A percentile compares a stretch with the other conserved stretches of the same genome.
phyloP scores from a whole-genome alignment of 2,888 invertebrate genomes.

The Oxycera nigricornis region DNA sequence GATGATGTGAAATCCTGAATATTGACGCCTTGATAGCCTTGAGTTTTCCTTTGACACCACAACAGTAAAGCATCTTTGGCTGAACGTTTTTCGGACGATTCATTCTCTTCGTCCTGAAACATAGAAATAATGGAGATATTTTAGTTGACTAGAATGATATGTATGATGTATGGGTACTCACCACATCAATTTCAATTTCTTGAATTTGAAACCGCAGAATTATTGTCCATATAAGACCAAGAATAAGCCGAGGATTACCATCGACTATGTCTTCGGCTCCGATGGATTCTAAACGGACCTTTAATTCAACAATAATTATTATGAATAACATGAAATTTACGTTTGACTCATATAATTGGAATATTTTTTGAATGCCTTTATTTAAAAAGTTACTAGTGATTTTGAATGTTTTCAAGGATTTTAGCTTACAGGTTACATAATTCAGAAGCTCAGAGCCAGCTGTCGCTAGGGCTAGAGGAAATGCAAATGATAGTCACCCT shows the following conservation, averaged over 20 bases:
- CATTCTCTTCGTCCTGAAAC: slow-evolving; percentile 88
- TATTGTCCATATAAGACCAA: slow-evolving; percentile 99
- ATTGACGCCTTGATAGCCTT: slow-evolving; percentile 88
- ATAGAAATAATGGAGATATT: slow-evolving; percentile 15
- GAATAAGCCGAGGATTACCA: slow-evolving; percentile 94
- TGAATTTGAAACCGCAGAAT: slow-evolving; percentile 99
- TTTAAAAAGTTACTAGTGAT: no score
- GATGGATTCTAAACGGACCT: slow-evolving; percentile 97
- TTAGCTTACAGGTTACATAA: no score
- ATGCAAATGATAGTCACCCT: no score
- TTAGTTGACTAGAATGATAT: not conserved
- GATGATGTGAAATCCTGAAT: slow-evolving; percentile 91
- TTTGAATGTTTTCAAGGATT: no score
- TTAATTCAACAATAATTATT: no score
- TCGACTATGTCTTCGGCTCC: slow-evolving; percentile 99
- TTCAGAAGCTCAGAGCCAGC: no score
- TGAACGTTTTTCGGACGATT: slow-evolving; percentile 96
- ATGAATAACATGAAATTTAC: no score
- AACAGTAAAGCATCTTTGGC: slow-evolving; percentile 97
- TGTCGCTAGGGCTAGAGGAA: no score
- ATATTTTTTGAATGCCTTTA: no score
- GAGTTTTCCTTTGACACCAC: slow-evolving; percentile 99
- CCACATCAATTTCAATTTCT: slow-evolving; percentile 96
- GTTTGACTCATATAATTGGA: no score
- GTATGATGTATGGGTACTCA: slow-evolving; percentile 62